A percentile compares a stretch with the other conserved stretches of the same genome.
Evolutionary conservation across 2,113 vertebrate species (phyloP).

Genomic region (Oryctolagus cuniculus): mOryCun1.1 NC_091439.1:74486501-74487000

Average conservation of each 20-base stretch:
- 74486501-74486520: not conserved
- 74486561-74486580: not conserved
- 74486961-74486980: too few species aligned
- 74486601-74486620: slow-evolving; percentile 21
- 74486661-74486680: slow-evolving; percentile 1
- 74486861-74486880: slow-evolving; percentile 5
- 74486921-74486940: not conserved
- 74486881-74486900: not conserved
- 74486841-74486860: not conserved
- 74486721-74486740: not conserved
- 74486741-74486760: not conserved
- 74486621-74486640: not conserved
- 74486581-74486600: slow-evolving; percentile 1
- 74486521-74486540: not conserved
- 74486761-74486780: slow-evolving; percentile 16
- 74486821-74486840: not conserved
- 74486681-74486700: not conserved
- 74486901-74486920: not conserved
- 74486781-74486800: slow-evolving; percentile 28
- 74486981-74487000: too few species aligned
- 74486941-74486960: too few species aligned
- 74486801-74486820: not conserved
- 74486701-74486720: not conserved
- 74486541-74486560: slow-evolving; percentile 42
- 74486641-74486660: slow-evolving; percentile 22